A percentile compares a stretch with the other conserved stretches of the same genome.
phyloP scores from a whole-genome alignment of 2,888 invertebrate species.

The Ellobium chinense region DNA sequence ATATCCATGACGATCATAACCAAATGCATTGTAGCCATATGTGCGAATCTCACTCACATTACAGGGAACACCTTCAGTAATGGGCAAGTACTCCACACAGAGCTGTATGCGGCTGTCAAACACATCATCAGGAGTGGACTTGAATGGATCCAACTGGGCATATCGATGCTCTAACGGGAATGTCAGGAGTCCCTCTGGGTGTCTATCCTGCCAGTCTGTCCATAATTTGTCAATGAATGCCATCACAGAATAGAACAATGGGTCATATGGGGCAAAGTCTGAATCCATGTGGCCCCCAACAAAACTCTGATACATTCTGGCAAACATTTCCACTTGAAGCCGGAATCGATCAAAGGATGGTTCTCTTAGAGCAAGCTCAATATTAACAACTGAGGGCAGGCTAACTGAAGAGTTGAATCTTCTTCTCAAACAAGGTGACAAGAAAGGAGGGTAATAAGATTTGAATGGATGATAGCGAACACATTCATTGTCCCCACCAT shows the following conservation, averaged over 20 bases:
- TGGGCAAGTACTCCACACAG: constrained; percentile 72
- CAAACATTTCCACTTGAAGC: constrained; percentile 63
- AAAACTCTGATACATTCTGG: constrained; percentile 69
- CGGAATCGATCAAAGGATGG: constrained; percentile 68
- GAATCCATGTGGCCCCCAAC: constrained; percentile 76
- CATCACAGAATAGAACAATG: constrained; percentile 71
- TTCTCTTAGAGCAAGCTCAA: constrained; percentile 70
- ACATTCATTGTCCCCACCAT: constrained; percentile 70
- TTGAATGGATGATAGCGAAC: constrained; percentile 75
- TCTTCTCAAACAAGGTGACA: constrained; percentile 73
- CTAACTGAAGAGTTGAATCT: constrained; percentile 67
- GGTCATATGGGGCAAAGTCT: constrained; percentile 73
- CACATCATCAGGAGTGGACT: constrained; percentile 72
- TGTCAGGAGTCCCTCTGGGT: constrained; percentile 61
- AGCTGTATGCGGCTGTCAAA: constrained; percentile 69
- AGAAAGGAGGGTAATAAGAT: constrained; percentile 66
- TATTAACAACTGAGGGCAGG: constrained; percentile 73
- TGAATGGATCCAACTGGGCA: constrained; percentile 73
- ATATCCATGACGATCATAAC: constrained; percentile 68
- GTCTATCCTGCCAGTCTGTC: constrained; percentile 71
- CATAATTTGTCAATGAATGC: constrained; percentile 77
- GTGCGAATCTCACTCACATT: constrained; percentile 58
- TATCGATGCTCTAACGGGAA: constrained; percentile 68
- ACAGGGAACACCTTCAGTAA: constrained; percentile 65
- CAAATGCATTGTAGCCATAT: constrained; percentile 58